phyloP scores from a whole-genome alignment of 2,797 vertebrate genomes.

The Liasis olivaceus region DNA sequence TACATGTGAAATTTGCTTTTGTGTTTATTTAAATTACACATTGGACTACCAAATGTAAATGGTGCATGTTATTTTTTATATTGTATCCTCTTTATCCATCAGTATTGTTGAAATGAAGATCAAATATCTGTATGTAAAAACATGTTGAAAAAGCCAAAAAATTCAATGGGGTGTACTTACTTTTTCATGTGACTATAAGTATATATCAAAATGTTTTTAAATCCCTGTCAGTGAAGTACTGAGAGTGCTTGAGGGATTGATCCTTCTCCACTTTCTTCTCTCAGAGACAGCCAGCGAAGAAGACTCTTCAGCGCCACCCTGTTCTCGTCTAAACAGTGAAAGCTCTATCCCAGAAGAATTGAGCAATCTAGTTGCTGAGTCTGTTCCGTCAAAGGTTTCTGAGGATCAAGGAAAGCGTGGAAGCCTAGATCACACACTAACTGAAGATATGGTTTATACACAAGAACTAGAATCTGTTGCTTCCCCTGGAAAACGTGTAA shows the following conservation, averaged over 20 bases:
- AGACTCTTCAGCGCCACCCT: slow-evolving; percentile 71
- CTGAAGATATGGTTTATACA: slow-evolving; percentile 76
- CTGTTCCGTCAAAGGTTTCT: slow-evolving; percentile 64
- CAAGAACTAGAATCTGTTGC: slow-evolving; percentile 80
- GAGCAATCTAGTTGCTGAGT: slow-evolving; percentile 69
- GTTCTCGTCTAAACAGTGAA: slow-evolving; percentile 82
- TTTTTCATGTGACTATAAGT: neutral
- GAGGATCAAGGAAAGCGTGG: slow-evolving; percentile 63
- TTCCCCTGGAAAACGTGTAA: slow-evolving; percentile 77
- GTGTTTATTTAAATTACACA: neutral
- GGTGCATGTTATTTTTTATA: neutral
- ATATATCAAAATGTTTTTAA: neutral
- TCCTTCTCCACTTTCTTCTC: slow-evolving; percentile 10
- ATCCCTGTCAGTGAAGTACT: neutral
- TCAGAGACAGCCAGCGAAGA: slow-evolving; percentile 80
- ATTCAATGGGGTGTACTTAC: neutral
- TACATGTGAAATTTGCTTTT: neutral
- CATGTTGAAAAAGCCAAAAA: neutral
- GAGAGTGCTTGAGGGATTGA: neutral
- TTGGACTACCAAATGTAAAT: neutral
- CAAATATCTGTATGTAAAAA: neutral
- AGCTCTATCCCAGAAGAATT: slow-evolving; percentile 75
- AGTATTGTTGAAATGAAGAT: neutral
- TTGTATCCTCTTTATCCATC: neutral
- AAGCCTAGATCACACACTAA: slow-evolving; percentile 65